A percentile compares a stretch with the other conserved stretches of the same genome.
These are phyloP conservation scores for Parasteatoda lunata DNA, from an alignment of 2,888 invertebrate species.

Conservation along the genomic window DNA sequence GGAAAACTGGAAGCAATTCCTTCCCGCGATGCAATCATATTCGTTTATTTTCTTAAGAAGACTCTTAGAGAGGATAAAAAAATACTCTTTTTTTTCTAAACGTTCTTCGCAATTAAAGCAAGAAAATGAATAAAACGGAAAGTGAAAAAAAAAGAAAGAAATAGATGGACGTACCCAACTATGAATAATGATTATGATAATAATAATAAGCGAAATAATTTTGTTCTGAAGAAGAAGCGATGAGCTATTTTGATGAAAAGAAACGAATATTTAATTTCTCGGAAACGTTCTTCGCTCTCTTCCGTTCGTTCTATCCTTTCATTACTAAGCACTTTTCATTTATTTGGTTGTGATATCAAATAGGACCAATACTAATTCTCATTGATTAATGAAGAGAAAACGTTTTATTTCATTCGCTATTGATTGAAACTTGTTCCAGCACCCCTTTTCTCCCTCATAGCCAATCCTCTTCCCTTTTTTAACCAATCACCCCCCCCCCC, in stretches of 20 bases:
- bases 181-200: slow-evolving; percentile 14
- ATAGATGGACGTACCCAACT: not conserved
- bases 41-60: slow-evolving; percentile 45
- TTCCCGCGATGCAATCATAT: slow-evolving; percentile 10
- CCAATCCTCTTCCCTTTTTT: slow-evolving; percentile 17
- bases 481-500: slow-evolving; percentile 46
- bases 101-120: slow-evolving; percentile 40
- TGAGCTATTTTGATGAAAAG: slow-evolving; percentile 24
- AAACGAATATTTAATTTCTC: slow-evolving; percentile 63
- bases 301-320: slow-evolving; percentile 17
- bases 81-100: slow-evolving; percentile 8
- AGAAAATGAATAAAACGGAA: slow-evolving; percentile 28
- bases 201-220: slow-evolving; percentile 37
- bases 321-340: slow-evolving; percentile 48
- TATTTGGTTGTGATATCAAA: slow-evolving; percentile 37
- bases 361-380: slow-evolving; percentile 61
- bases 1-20: slow-evolving; percentile 1
- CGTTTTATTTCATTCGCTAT: slow-evolving; percentile 51
- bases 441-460: slow-evolving; percentile 2
- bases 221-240: slow-evolving; percentile 17
- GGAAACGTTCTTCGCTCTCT: slow-evolving; percentile 31
- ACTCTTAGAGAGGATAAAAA: slow-evolving; percentile 2
- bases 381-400: slow-evolving; percentile 64
- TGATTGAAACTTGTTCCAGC: slow-evolving; percentile 39
- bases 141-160: not conserved